Evolutionary conservation across 2,797 vertebrate genomes (phyloP), one percentile per base, ranked within the genome.

Genomic region (Arnoldichthys spilopterus): DNA sequence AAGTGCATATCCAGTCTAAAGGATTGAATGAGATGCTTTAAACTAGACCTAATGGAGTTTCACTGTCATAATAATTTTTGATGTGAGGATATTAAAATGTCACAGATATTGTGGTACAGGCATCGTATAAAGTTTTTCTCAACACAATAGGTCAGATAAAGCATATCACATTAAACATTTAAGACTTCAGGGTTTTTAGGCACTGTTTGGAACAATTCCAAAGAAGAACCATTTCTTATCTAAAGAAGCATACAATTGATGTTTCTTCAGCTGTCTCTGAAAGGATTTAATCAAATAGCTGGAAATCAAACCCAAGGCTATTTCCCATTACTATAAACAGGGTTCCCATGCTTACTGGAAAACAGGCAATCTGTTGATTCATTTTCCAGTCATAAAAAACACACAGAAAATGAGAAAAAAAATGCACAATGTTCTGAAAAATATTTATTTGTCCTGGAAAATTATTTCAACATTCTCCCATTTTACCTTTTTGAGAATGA

Each of bases 11-110:
- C 30, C 58, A 56, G 32, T 37, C n/a, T 69, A 62, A 30, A 54
- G 16, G 30, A 72, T 56, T 8, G 66, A 77, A 68, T 51, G 40
- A 5, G 43, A 56, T 63, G 76, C n/a, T 40, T 11, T 67, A 28
- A 54, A 54, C 26, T 59, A 32, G 49, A 7, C 24, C 49, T 73
- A 18, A 77, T 13, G 40, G 37, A 54, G 56, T 8, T 40, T n/a
- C 13, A 6, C 28, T 20, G 8, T 62, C 24, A 24, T 54, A 71
- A 34, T 49, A 40, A 13, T 49, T 66, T 15, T 9, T 53, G 16
- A 72, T 40, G 3, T 8, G 4, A n/a, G 32, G 58, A 53, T 51
- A 45, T 51, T 59, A 51, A 63, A 79, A 24, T 62, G 24, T n/a
- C 58, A 18, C 2, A 1, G 45, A 68, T 69, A 61, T n/a, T 66